Evolutionary conservation across 64 coral and sea anemone genomes (phyloP).

Genomic region (Pocillopora verrucosa): DNA sequence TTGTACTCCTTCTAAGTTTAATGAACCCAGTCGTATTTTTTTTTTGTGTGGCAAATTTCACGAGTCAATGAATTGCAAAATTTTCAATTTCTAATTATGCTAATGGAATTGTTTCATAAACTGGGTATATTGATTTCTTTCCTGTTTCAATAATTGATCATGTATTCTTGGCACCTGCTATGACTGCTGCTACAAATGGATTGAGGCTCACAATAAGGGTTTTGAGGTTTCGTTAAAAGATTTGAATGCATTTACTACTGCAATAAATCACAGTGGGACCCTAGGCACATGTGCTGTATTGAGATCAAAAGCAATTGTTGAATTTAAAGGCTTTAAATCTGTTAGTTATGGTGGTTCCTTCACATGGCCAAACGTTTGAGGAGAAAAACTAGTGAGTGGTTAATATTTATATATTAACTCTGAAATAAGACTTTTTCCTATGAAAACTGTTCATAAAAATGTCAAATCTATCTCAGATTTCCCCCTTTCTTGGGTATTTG

Average conservation of each 20-base stretch:
- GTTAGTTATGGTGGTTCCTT: constrained; percentile 12
- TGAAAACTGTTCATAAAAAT: too few relatives aligned
- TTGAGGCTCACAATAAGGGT: constrained; percentile 10
- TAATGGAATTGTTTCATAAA: background rate
- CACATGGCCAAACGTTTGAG: constrained; percentile 29
- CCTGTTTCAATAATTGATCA: constrained; percentile 26
- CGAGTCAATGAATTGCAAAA: too few relatives aligned
- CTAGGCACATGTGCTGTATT: background rate
- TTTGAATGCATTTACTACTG: background rate
- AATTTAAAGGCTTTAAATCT: background rate
- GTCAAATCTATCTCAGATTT: too few relatives aligned
- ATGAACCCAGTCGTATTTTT: too few relatives aligned
- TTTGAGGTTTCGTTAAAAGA: background rate
- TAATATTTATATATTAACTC: too few relatives aligned
- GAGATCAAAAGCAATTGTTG: background rate
- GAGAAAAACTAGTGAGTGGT: constrained; percentile 8
- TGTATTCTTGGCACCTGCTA: constrained; percentile 34
- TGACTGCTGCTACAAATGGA: background rate
- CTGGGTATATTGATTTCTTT: background rate
- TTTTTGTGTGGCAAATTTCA: too few relatives aligned
- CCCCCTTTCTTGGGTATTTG: too few relatives aligned
- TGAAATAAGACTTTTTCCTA: too few relatives aligned
- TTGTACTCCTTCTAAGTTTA: too few relatives aligned
- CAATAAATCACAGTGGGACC: background rate
- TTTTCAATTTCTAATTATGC: background rate